These are phyloP conservation scores for Ploceus nigricollis DNA, from an alignment of 2,113 vertebrate genomes.

Conservation along the genomic window DNA sequence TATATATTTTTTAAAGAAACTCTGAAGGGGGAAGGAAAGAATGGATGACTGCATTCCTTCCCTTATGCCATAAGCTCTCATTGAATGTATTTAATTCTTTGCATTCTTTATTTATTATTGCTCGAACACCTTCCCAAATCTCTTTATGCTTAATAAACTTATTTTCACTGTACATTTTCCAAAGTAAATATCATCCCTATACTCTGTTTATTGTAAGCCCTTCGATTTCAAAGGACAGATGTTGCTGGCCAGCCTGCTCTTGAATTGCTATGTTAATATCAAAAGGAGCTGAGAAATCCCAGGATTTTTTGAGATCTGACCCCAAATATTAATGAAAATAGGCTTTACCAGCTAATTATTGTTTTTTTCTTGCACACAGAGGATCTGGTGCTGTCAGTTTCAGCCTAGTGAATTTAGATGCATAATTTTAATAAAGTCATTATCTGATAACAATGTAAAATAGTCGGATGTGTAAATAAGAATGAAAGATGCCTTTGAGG, in stretches of 20 bases:
- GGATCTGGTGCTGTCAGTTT: not conserved
- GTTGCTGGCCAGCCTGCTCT: not conserved
- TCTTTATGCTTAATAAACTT: not conserved
- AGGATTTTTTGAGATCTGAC: not conserved
- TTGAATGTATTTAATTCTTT: not conserved
- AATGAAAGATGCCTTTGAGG: slow-evolving; percentile 42
- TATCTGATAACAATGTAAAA: slow-evolving; percentile 41
- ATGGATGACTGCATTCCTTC: not conserved
- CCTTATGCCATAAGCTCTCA: not conserved
- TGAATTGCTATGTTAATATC: not conserved
- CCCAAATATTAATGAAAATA: not conserved
- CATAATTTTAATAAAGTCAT: slow-evolving; percentile 31
- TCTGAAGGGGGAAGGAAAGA: not conserved
- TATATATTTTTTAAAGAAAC: not conserved
- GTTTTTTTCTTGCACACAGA: not conserved
- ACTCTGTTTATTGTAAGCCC: not conserved
- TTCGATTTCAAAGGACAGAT: not conserved
- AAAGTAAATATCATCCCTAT: not conserved
- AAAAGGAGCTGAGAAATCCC: not conserved
- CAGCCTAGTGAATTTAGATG: not conserved
- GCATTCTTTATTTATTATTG: not conserved
- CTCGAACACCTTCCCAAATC: not conserved
- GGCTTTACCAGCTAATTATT: not conserved
- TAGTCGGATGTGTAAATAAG: slow-evolving; percentile 54
- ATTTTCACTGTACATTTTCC: not conserved